Conservation (phyloP, 2,113 vertebrate genomes). For the Pachypanchax playfairii region DNA sequence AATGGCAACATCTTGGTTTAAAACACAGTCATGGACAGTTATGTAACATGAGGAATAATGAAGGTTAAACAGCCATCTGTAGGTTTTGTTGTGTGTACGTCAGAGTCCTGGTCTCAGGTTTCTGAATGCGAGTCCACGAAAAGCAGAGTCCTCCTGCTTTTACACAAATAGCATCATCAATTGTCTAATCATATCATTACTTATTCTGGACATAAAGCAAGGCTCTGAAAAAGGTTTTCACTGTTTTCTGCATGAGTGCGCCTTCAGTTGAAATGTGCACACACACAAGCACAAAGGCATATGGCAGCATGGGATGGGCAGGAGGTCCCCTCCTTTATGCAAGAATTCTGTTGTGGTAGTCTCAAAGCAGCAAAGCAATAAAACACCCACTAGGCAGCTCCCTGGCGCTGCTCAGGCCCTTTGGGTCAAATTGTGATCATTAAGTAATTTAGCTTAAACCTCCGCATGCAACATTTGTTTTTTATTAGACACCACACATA, state of each 20-base stretch:
- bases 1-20: neutral
- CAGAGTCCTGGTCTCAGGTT: conserved; percentile 36
- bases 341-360: conserved; percentile 60
- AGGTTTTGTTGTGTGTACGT: conserved; percentile 7
- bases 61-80: conserved; percentile 24
- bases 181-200: conserved; percentile 71
- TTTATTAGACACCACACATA: neutral
- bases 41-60: neutral
- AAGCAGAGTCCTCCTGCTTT: conserved; percentile 48
- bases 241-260: conserved; percentile 78
- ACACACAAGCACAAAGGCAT: conserved; percentile 31
- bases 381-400: conserved; percentile 56
- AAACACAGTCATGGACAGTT: neutral
- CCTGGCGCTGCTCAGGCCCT: conserved; percentile 23
- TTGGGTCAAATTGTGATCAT: conserved; percentile 34
- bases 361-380: conserved; percentile 55
- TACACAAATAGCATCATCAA: conserved; percentile 75
- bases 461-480: neutral
- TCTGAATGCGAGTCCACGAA: conserved; percentile 15
- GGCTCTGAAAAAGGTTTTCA: conserved; percentile 57
- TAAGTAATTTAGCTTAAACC: neutral
- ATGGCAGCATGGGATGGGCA: conserved; percentile 58
- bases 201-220: conserved; percentile 61
- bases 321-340: conserved; percentile 38
- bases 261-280: conserved; percentile 58